Evolutionary conservation across 2,797 vertebrate species (phyloP).

Genomic region (Acestrorhynchus altus): DNA sequence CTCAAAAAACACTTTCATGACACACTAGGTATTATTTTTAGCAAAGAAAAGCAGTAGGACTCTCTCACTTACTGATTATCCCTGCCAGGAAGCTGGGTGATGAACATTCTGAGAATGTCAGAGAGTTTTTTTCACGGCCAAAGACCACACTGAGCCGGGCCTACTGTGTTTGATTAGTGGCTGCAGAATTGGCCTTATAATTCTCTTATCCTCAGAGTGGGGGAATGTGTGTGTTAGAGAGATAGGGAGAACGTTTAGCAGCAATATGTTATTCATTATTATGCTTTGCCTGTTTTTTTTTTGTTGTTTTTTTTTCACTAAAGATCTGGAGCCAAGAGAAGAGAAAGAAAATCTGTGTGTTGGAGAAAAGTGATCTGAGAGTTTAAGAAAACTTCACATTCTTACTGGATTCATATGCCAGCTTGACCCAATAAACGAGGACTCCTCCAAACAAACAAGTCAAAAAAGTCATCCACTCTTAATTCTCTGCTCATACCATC

Average conservation of each 20-base stretch:
- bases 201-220: slow-evolving; percentile 12
- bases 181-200: slow-evolving; percentile 31
- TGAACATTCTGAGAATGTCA: slow-evolving; percentile 43
- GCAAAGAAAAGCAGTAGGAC: neutral
- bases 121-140: slow-evolving; percentile 26
- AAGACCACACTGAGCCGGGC: slow-evolving; percentile 1
- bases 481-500: slow-evolving; percentile 1
- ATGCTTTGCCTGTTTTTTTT: slow-evolving; percentile 40
- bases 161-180: slow-evolving; percentile 44
- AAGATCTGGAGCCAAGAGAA: slow-evolving; percentile 24
- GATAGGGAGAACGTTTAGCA: slow-evolving; percentile 2
- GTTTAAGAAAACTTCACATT: slow-evolving; percentile 23
- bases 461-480: slow-evolving; percentile 1
- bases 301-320: too few species aligned
- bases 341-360: slow-evolving; percentile 16
- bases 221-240: neutral
- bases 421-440: slow-evolving; percentile 30
- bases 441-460: slow-evolving; percentile 17
- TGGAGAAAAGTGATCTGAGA: slow-evolving; percentile 4
- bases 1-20: slow-evolving; percentile 10
- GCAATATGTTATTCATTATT: slow-evolving; percentile 42
- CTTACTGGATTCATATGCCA: slow-evolving; percentile 18
- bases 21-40: slow-evolving; percentile 8
- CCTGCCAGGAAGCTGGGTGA: slow-evolving; percentile 45
- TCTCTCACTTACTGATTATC: slow-evolving; percentile 42